A percentile compares a stretch with the other conserved stretches of the same genome.
phyloP scores from a whole-genome alignment of 2,888 invertebrate genomes.

The Plutella xylostella region DNA sequence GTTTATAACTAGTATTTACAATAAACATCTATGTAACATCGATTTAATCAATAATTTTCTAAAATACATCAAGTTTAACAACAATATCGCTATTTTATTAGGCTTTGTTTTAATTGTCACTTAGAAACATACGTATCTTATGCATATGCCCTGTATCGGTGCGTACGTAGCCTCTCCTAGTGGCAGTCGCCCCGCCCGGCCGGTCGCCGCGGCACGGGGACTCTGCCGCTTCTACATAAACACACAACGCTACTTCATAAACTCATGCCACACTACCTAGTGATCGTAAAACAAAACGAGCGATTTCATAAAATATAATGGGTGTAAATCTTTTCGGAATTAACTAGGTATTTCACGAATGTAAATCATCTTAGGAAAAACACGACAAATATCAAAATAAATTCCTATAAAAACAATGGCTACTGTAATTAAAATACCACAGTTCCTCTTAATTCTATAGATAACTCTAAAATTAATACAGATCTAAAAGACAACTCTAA shows the following conservation, averaged over 20 bases:
- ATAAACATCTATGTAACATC: slow-evolving; percentile 70
- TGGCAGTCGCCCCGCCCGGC: too few relatives aligned
- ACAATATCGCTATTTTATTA: slow-evolving; percentile 57
- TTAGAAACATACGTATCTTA: slow-evolving; percentile 42
- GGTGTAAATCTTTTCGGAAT: slow-evolving; percentile 18
- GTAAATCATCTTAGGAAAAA: slow-evolving; percentile 38
- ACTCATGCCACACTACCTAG: background rate
- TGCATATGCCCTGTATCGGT: slow-evolving; percentile 30
- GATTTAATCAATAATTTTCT: slow-evolving; percentile 66
- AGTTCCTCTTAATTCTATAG: slow-evolving; percentile 16
- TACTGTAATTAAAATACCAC: slow-evolving; percentile 26
- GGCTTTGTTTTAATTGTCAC: slow-evolving; percentile 45
- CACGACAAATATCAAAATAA: slow-evolving; percentile 57
- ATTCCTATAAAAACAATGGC: slow-evolving; percentile 45
- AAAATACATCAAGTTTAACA: slow-evolving; percentile 68
- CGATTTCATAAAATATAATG: background rate
- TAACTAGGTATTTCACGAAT: too few relatives aligned
- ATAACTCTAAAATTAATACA: slow-evolving; percentile 42
- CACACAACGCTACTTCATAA: slow-evolving; percentile 7
- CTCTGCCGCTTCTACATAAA: slow-evolving; percentile 15
- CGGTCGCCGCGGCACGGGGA: too few relatives aligned
- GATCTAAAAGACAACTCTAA: slow-evolving; percentile 54
- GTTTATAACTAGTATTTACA: slow-evolving; percentile 63
- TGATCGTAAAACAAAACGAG: background rate
- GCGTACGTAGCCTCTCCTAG: too few relatives aligned